A percentile compares a stretch with the other conserved stretches of the same genome.
Conservation (phyloP, 2,797 vertebrate species). For the Clarias pachynema region DNA sequence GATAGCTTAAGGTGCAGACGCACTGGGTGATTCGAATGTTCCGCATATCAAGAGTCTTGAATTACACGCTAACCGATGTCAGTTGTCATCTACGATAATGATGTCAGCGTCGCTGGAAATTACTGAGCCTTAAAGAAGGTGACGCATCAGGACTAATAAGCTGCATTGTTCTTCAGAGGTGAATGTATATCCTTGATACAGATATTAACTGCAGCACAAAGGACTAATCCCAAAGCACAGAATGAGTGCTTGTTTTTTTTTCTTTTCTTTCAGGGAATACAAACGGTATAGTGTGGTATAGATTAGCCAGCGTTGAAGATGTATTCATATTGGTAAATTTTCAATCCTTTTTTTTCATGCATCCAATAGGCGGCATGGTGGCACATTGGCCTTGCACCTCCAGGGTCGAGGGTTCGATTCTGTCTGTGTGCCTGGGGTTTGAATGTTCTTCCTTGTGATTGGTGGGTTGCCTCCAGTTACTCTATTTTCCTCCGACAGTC, state of each 20-base stretch:
- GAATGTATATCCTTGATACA: constrained; percentile 34
- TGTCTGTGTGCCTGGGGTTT: too few relatives aligned
- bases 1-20: constrained; percentile 45
- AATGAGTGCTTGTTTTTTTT: constrained; percentile 14
- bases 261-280: not conserved
- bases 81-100: constrained; percentile 38
- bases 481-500: too few relatives aligned
- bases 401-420: too few relatives aligned
- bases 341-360: not conserved
- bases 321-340: not conserved
- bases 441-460: too few relatives aligned
- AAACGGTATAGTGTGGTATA: constrained; percentile 12
- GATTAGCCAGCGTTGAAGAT: not conserved
- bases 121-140: constrained; percentile 31
- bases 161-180: constrained; percentile 36
- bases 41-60: constrained; percentile 38
- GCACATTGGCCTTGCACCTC: too few relatives aligned
- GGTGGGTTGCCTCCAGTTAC: too few relatives aligned
- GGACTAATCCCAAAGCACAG: constrained; percentile 2
- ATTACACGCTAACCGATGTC: constrained; percentile 39
- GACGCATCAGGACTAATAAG: constrained; percentile 47
- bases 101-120: constrained; percentile 36
- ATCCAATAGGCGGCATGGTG: not conserved
- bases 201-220: constrained; percentile 23
- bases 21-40: constrained; percentile 43